Evolutionary conservation across 2,113 vertebrate genomes (phyloP).

Genomic region (Mirounga angustirostris): DNA sequence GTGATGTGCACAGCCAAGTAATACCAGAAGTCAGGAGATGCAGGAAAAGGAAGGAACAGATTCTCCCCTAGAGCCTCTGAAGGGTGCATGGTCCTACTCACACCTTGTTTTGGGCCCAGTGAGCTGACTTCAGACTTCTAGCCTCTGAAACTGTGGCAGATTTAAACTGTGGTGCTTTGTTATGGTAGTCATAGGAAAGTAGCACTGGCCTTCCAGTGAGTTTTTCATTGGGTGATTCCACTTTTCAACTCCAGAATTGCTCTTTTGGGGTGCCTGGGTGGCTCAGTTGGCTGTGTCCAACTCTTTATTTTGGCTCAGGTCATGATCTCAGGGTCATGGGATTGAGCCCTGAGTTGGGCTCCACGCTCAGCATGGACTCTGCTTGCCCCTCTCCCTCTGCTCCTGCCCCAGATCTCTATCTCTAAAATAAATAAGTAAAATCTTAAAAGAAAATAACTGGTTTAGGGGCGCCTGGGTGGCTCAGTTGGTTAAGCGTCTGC

Average conservation of each 20-base stretch:
- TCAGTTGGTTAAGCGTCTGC: too few relatives aligned
- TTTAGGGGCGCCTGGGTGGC: background rate
- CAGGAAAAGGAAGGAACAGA: background rate
- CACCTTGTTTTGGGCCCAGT: background rate
- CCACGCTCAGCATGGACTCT: background rate
- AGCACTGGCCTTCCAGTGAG: background rate
- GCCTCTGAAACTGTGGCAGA: background rate
- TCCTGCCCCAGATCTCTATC: background rate
- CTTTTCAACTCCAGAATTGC: background rate
- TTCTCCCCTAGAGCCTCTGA: background rate
- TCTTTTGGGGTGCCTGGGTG: background rate
- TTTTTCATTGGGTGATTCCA: background rate
- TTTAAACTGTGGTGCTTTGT: background rate
- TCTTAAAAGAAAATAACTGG: background rate
- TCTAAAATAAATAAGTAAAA: background rate
- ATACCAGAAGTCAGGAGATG: background rate
- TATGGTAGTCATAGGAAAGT: background rate
- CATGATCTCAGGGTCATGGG: background rate
- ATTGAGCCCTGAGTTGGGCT: background rate
- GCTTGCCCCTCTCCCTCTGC: background rate
- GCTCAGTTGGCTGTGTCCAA: background rate
- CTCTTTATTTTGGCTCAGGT: background rate
- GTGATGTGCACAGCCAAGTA: too few relatives aligned
- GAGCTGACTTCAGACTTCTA: background rate
- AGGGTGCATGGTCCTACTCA: too few relatives aligned